These are phyloP conservation scores for Drosophila paucipuncta DNA, from an alignment of 2,888 invertebrate species.

Conservation along the genomic window DNA sequence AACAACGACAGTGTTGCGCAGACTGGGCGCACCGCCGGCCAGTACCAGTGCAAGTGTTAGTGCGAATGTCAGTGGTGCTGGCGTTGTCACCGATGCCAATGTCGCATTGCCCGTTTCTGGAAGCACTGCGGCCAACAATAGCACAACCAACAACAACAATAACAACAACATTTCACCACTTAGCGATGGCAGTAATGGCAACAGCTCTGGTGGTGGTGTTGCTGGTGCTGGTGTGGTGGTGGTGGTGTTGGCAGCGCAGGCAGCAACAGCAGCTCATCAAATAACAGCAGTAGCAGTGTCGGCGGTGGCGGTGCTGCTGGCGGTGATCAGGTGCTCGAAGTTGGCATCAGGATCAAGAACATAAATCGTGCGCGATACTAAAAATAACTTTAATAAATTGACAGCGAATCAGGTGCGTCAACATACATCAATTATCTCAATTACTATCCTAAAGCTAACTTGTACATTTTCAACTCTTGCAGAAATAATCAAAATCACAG, in stretches of 20 bases:
- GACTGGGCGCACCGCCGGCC: conserved; percentile 55
- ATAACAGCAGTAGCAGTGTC: conserved; percentile 44
- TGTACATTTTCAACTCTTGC: background rate
- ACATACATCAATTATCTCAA: background rate
- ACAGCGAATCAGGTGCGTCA: conserved; percentile 17
- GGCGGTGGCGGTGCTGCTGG: conserved; percentile 14
- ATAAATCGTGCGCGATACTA: conserved; percentile 82
- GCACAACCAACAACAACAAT: conserved; percentile 51
- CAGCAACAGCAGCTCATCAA: conserved; percentile 43
- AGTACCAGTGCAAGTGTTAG: conserved; percentile 42
- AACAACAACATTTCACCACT: conserved; percentile 71
- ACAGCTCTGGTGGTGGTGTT: conserved; percentile 31
- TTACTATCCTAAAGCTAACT: background rate
- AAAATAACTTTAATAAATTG: background rate
- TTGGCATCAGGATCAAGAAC: conserved; percentile 84
- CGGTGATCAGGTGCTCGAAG: conserved; percentile 84
- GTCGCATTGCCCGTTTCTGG: conserved; percentile 42
- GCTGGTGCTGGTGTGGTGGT: conserved; percentile 4
- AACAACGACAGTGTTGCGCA: conserved; percentile 67
- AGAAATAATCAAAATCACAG: conserved; percentile 21
- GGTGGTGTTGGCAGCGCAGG: conserved; percentile 35
- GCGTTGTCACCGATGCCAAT: conserved; percentile 38
- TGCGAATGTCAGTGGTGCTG: conserved; percentile 13
- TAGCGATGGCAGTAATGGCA: conserved; percentile 72
- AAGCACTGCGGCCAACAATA: conserved; percentile 48